Conservation (phyloP, 2,113 vertebrate species). For the cat (Felis catus) region DNA sequence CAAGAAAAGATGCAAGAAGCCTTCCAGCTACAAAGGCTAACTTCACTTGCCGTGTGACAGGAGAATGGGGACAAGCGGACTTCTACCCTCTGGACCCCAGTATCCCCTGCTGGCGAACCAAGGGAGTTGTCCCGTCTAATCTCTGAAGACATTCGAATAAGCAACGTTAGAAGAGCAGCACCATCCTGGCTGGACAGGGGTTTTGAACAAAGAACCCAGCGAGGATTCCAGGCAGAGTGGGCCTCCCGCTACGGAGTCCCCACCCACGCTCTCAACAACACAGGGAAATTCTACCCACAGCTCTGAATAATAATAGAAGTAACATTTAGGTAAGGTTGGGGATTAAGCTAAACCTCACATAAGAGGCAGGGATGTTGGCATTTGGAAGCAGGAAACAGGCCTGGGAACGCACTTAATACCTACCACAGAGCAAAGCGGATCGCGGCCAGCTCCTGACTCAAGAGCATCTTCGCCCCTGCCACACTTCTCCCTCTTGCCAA, state of each 20-base stretch:
- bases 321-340: slow-evolving; percentile 72
- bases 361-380: slow-evolving; percentile 74
- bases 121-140: neutral
- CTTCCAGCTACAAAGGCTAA: neutral
- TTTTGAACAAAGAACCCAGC: neutral
- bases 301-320: slow-evolving; percentile 64
- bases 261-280: neutral
- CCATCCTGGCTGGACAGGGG: neutral
- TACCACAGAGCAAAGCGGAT: slow-evolving; percentile 72
- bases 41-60: neutral
- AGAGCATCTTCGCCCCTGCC: neutral
- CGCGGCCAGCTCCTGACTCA: slow-evolving; percentile 54
- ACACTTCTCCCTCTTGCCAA: slow-evolving; percentile 12
- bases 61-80: neutral
- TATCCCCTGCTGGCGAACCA: neutral
- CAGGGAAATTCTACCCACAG: slow-evolving; percentile 48
- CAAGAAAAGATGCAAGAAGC: neutral
- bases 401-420: slow-evolving; percentile 68
- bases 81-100: neutral
- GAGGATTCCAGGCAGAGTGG: neutral
- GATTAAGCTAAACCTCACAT: slow-evolving; percentile 77
- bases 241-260: neutral
- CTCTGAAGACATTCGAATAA: neutral
- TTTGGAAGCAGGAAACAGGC: slow-evolving; percentile 73
- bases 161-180: neutral